Conservation (phyloP, 1,140 invertebrate species). For the Dendrolimus punctatus region DNA sequence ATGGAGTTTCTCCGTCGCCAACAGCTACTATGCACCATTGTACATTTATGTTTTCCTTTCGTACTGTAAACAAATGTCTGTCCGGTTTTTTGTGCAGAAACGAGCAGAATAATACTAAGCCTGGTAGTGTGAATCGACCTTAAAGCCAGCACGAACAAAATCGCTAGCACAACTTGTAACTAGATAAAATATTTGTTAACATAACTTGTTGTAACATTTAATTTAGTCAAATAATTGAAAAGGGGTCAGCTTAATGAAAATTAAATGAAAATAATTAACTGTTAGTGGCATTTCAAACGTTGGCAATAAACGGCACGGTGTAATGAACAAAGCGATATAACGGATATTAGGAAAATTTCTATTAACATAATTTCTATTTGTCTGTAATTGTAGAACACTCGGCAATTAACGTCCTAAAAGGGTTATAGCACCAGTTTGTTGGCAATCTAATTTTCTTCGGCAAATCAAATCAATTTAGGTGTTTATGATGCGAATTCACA, state of each 20-base stretch:
- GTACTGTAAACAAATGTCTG: too few species aligned
- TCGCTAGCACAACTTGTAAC: not conserved
- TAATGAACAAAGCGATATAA: slow-evolving; percentile 43
- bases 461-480: slow-evolving; percentile 9
- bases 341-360: slow-evolving; percentile 42
- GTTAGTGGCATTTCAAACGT: slow-evolving; percentile 31
- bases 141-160: too few species aligned
- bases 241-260: slow-evolving; percentile 15
- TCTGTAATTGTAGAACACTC: slow-evolving; percentile 31
- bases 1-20: too few species aligned
- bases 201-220: not conserved
- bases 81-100: too few species aligned
- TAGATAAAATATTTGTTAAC: slow-evolving; percentile 13
- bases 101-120: too few species aligned
- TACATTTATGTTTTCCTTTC: too few species aligned
- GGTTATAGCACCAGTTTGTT: slow-evolving; percentile 14
- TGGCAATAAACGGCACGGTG: slow-evolving; percentile 31
- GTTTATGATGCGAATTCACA: not conserved
- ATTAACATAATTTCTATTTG: slow-evolving; percentile 42
- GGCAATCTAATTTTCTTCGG: slow-evolving; percentile 9
- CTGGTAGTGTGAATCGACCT: too few species aligned
- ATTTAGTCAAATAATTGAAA: not conserved
- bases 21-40: too few species aligned
- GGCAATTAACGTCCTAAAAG: slow-evolving; percentile 41
- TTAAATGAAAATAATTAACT: slow-evolving; percentile 34